Evolutionary conservation across 2,113 vertebrate genomes (phyloP).

Genomic region (Cyphomyrus discorhynchus): DNA sequence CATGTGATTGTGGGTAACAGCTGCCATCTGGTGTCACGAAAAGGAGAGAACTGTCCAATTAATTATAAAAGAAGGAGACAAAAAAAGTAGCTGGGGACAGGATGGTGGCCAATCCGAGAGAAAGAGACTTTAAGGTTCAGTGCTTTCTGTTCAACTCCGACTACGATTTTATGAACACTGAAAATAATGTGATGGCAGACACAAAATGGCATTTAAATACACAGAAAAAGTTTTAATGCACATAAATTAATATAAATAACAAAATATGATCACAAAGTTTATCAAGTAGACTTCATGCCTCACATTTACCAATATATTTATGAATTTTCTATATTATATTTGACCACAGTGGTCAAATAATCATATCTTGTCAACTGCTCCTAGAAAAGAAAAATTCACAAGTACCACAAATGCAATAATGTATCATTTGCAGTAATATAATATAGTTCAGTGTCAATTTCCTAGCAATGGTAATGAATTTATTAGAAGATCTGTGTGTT

Average conservation of each 20-base stretch:
- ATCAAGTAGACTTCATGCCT: not conserved
- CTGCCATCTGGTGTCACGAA: slow-evolving; percentile 17
- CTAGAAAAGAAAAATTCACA: not conserved
- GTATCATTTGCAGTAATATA: not conserved
- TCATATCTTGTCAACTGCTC: not conserved
- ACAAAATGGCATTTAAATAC: not conserved
- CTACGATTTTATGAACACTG: not conserved
- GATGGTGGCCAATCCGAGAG: not conserved
- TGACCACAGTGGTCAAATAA: not conserved
- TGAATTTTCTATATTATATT: not conserved
- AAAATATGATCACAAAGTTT: not conserved
- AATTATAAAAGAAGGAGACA: not conserved
- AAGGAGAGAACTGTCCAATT: not conserved
- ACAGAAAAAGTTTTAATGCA: not conserved
- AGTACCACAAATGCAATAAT: not conserved
- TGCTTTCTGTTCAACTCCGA: not conserved
- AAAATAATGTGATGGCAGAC: not conserved
- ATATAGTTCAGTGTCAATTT: not conserved
- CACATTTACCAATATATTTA: not conserved
- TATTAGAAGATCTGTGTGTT: not conserved
- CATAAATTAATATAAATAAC: not conserved
- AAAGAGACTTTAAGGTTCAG: not conserved
- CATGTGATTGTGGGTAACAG: not conserved
- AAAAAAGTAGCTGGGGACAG: not conserved
- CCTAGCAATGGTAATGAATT: not conserved